These are phyloP conservation scores for Neopelma chrysocephalum DNA, from an alignment of 2,797 vertebrate genomes.

Conservation along the genomic window DNA sequence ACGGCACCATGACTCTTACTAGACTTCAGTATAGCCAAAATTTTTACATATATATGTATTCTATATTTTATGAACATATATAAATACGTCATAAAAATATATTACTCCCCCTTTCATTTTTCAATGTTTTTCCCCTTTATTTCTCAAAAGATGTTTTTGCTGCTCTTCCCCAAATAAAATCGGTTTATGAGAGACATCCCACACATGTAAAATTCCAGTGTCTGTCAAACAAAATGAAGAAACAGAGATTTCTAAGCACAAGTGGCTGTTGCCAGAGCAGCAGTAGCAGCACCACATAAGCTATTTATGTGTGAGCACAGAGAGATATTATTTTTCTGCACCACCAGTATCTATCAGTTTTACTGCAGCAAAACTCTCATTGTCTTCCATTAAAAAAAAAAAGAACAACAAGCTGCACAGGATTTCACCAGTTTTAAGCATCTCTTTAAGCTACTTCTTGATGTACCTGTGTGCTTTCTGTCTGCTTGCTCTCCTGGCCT, in stretches of 20 bases:
- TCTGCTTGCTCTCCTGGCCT: neutral
- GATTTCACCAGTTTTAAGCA: neutral
- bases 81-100: neutral
- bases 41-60: neutral
- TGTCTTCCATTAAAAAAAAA: neutral
- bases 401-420: neutral
- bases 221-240: neutral
- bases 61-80: neutral
- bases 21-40: neutral
- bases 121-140: neutral
- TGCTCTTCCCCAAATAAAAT: neutral
- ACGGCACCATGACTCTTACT: neutral
- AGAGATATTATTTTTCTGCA: neutral
- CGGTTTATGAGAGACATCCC: neutral
- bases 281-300: neutral
- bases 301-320: neutral
- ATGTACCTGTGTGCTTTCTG: neutral
- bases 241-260: neutral
- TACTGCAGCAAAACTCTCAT: neutral
- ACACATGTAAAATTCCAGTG: neutral
- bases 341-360: neutral
- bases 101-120: neutral
- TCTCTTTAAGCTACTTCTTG: neutral
- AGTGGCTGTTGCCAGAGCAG: constrained; percentile 11
- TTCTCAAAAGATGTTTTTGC: neutral